Conservation (phyloP, 2,113 vertebrate species). For the Promerops cafer region DNA sequence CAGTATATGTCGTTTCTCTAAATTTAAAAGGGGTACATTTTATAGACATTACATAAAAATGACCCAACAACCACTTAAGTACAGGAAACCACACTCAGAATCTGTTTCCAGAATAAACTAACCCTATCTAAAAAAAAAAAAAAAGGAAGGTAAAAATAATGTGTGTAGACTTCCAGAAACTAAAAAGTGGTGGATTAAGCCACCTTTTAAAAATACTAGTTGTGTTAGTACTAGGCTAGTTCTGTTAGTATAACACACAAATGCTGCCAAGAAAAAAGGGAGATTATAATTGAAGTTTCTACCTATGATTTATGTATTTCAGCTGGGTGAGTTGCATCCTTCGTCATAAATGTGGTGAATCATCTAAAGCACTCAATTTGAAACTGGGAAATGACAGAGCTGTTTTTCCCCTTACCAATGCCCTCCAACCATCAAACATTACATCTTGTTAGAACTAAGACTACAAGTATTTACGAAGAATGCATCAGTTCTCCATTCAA, state of each 20-base stretch:
- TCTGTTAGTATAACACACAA: neutral
- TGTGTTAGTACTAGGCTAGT: neutral
- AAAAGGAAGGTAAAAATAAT: neutral
- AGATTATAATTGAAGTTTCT: neutral
- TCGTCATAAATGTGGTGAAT: neutral
- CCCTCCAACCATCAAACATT: neutral
- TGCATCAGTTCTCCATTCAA: neutral
- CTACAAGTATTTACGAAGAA: neutral
- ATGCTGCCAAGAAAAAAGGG: neutral
- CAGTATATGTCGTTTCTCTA: rapidly evolving
- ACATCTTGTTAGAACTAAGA: neutral
- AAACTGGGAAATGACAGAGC: neutral
- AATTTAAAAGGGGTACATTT: neutral
- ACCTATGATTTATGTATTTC: neutral
- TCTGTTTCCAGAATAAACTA: neutral
- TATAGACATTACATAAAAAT: neutral
- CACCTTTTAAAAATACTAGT: neutral
- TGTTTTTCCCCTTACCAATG: neutral
- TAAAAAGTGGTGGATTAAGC: neutral
- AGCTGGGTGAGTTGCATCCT: neutral
- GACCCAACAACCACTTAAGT: neutral
- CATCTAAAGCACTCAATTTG: neutral
- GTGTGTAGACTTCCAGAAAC: neutral
- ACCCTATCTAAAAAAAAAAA: neutral
- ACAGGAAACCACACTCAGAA: neutral